Base-by-base conservation (phyloP, 2,113 vertebrate species). In the Chrysochloris asiatica region DNA sequence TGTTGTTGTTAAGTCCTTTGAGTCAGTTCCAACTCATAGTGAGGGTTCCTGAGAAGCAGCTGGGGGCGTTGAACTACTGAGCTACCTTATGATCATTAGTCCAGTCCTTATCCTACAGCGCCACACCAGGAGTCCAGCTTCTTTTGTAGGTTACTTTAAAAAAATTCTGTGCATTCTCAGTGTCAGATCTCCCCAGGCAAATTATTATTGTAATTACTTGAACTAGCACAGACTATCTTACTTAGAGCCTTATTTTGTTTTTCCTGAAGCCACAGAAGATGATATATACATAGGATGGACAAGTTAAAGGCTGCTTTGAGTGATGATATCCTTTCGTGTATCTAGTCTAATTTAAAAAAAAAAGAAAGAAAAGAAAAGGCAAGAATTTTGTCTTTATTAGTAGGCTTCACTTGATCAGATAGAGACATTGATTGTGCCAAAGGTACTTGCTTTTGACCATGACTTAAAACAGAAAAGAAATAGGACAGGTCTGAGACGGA, bases 71-170 rank as follows among this genome's bases (percentile, higher is more conserved):
- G 8, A 38, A 69, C 67, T 12, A 13, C 67, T 22, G 9, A 28
- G 59, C 26, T 56, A 67, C 67, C n/a, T 69, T 69, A 10, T 8
- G 36, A 17, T 69, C 33, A 30, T 14, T n/a, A 63, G 59, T 30
- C 30, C 9, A 30, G 59, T 12, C 12, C 59, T 63, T 63, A 33
- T 3, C 59, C 30, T 12, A 33, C 3, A 4, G 30, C n/a, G n/a
- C 59, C n/a, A n/a, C 30, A 38, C 61, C 61, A 63, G 61, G 30
- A 11, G 10, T 63, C 61, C 30, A n/a, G n/a, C 8, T 30, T 69
- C 12, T 38, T 97, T 85, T 89, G 59, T 89, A 85, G 63, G 33
- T 94, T 86, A 88, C 59, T 61, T 8, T 38, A 69, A 81, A 54
- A 43, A 69, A 54, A 43, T 21, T 73, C 52, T 93, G 28, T 63